Evolutionary conservation across 2,888 invertebrate species (phyloP).

Genomic region (Caenorhabditis becei): DNA sequence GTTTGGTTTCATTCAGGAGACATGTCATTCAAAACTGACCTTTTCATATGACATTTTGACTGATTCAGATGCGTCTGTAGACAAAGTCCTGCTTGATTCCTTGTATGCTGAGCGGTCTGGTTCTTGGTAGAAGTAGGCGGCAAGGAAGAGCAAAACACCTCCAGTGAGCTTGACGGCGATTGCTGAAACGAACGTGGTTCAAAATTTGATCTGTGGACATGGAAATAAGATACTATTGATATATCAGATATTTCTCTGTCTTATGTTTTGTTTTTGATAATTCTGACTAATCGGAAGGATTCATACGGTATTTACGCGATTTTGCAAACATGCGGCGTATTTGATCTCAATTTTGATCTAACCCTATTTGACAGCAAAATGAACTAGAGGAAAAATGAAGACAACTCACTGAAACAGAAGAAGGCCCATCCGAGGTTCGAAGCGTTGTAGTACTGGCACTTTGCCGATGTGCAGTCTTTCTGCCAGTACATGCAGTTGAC

Average conservation of each 20-base stretch:
- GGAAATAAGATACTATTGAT: background rate
- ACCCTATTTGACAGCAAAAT: no score
- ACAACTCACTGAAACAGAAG: constrained; percentile 67
- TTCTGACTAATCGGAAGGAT: background rate
- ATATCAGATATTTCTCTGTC: background rate
- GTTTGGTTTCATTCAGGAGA: constrained; percentile 10
- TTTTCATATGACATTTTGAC: constrained; percentile 56
- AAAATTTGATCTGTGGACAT: background rate
- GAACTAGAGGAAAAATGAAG: background rate
- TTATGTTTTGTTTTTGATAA: background rate
- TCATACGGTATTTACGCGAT: background rate
- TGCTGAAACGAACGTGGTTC: constrained; percentile 47
- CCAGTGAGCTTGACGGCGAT: constrained; percentile 57
- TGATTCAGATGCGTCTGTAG: constrained; percentile 50
- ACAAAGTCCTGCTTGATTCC: constrained; percentile 35
- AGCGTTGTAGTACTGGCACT: constrained; percentile 69
- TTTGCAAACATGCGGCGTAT: background rate
- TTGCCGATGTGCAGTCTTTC: constrained; percentile 63
- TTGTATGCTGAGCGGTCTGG: constrained; percentile 18
- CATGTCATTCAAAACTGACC: constrained; percentile 37
- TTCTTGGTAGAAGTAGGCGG: constrained; percentile 56
- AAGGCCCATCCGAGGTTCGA: constrained; percentile 62
- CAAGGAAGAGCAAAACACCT: constrained; percentile 44
- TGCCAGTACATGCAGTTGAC: constrained; percentile 67
- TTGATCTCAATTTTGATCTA: no score